Percentiles rank a stretch among this genome's conserved stretches.
phyloP scores from a whole-genome alignment of 1,140 invertebrate species.

The Bombus haemorrhoidalis region DNA sequence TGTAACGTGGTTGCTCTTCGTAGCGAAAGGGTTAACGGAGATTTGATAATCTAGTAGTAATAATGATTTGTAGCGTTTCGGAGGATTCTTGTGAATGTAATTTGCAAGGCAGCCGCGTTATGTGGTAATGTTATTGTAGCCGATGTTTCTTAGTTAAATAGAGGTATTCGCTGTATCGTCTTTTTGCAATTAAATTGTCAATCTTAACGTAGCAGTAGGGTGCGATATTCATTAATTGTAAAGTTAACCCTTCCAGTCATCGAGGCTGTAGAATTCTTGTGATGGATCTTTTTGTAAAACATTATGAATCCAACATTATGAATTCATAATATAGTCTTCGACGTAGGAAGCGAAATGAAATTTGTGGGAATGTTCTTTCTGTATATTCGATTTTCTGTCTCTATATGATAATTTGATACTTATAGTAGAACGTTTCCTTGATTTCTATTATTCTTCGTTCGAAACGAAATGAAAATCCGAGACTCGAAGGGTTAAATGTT shows the following conservation, averaged over 20 bases:
- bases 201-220: conserved; percentile 49
- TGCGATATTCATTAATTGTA: conserved; percentile 53
- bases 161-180: conserved; percentile 54
- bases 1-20: neutral
- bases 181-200: conserved; percentile 55
- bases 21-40: conserved; percentile 18
- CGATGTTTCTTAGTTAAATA: conserved; percentile 54
- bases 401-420: neutral
- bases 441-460: neutral
- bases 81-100: conserved; percentile 45
- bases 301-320: neutral
- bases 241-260: conserved; percentile 38
- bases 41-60: conserved; percentile 34
- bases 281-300: neutral
- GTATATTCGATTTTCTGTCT: conserved; percentile 13
- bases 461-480: neutral
- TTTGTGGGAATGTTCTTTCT: neutral
- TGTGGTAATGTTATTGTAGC: conserved; percentile 45
- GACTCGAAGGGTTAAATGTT: conserved; percentile 40
- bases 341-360: neutral
- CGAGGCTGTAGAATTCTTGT: neutral
- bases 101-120: conserved; percentile 51
- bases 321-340: neutral
- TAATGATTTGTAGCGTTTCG: conserved; percentile 40
- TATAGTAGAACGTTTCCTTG: neutral